Conservation (phyloP, 2,113 vertebrate species). For the Bothrops jararaca region DNA sequence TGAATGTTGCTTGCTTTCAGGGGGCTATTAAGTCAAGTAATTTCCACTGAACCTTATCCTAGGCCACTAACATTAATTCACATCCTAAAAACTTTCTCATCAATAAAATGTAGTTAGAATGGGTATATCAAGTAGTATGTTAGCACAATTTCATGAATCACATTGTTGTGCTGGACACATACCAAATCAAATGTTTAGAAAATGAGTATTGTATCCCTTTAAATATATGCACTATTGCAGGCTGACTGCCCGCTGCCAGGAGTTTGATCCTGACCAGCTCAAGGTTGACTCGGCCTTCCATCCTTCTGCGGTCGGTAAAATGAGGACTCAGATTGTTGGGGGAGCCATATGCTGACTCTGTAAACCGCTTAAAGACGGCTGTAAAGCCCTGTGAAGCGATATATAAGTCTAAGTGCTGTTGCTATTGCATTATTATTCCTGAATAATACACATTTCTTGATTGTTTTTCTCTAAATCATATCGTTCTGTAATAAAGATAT, state of each 20-base stretch:
- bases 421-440: background rate
- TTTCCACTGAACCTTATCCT: background rate
- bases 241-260: background rate
- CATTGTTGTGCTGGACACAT: background rate
- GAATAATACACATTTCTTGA: background rate
- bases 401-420: background rate
- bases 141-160: background rate
- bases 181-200: background rate
- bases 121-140: background rate
- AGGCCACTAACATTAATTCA: background rate
- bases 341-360: background rate
- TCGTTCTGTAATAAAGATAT: background rate
- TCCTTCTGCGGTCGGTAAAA: no score
- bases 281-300: background rate
- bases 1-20: background rate
- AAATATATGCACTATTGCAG: background rate
- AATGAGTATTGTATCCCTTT: background rate
- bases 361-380: background rate
- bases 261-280: background rate
- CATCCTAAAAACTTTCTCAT: background rate
- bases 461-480: background rate
- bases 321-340: no score
- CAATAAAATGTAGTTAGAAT: background rate
- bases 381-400: background rate
- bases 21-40: background rate